phyloP scores from a whole-genome alignment of 1,140 invertebrate species.

The Hermatobates lingyangjiaoensis region DNA sequence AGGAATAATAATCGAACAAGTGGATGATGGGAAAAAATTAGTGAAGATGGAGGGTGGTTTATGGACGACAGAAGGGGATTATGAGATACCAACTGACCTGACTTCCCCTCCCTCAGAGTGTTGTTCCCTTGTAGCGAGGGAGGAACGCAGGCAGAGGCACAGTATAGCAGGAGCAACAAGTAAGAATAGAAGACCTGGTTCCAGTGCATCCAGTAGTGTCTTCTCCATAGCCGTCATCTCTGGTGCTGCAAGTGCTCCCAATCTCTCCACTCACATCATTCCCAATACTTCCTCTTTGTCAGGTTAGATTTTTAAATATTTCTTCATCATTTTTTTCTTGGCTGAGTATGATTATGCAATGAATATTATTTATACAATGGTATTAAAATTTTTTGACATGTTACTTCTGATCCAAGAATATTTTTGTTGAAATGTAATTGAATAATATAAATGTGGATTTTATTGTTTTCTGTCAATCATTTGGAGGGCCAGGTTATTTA shows the following conservation, averaged over 20 bases:
- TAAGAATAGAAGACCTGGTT: neutral
- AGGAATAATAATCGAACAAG: no score
- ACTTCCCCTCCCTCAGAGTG: neutral
- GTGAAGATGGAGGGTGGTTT: neutral
- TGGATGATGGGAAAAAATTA: no score
- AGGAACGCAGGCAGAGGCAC: conserved; percentile 6
- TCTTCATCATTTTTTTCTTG: neutral
- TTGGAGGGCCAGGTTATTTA: no score
- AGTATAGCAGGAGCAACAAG: conserved; percentile 3
- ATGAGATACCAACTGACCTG: neutral
- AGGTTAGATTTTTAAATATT: conserved; percentile 31
- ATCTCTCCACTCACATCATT: conserved; percentile 71
- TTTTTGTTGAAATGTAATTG: no score
- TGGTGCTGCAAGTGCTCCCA: conserved; percentile 75
- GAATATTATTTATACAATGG: neutral
- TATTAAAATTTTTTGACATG: no score
- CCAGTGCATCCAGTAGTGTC: conserved; percentile 58
- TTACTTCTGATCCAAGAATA: no score
- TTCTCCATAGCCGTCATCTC: conserved; percentile 89
- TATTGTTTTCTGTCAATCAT: no score
- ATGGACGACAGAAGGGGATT: neutral
- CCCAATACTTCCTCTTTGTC: conserved; percentile 45
- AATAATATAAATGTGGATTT: no score
- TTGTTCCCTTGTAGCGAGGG: neutral
- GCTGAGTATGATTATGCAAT: neutral